Percentiles rank a stretch among this genome's conserved stretches.
These are phyloP conservation scores for Rhabdomys pumilio DNA, from an alignment of 2,797 vertebrate species.

Conservation along the genomic window DNA sequence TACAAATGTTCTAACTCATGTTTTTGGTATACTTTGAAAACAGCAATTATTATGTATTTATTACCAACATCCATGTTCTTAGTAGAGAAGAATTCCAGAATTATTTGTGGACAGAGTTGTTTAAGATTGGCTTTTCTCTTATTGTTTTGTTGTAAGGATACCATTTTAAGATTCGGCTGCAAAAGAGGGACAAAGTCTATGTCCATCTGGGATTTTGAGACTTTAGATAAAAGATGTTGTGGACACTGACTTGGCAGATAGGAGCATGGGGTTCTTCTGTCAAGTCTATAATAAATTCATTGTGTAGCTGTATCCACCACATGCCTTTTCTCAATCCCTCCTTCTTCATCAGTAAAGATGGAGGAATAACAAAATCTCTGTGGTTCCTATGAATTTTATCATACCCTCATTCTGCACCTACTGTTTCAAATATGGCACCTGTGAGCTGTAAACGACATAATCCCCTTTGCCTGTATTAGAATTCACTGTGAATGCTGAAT, in stretches of 20 bases:
- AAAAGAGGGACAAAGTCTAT: conserved; percentile 20
- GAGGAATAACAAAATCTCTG: conserved; percentile 17
- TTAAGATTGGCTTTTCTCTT: background rate
- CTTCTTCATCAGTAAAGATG: conserved; percentile 50
- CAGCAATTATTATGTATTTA: conserved; percentile 24
- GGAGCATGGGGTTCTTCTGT: background rate
- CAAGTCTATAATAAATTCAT: background rate
- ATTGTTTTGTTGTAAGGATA: background rate
- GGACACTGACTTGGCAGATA: background rate
- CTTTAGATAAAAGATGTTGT: background rate
- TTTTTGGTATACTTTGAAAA: conserved; percentile 48
- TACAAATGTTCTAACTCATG: conserved; percentile 17
- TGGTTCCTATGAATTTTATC: conserved; percentile 25
- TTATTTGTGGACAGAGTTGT: conserved; percentile 14
- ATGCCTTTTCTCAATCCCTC: background rate
- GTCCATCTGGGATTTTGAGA: background rate
- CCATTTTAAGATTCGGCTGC: conserved; percentile 12
- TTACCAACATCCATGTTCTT: background rate
- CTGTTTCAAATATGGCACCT: conserved; percentile 28
- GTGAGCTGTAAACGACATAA: background rate
- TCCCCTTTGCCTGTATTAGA: background rate
- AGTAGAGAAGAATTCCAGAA: conserved; percentile 38
- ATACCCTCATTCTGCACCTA: conserved; percentile 24
- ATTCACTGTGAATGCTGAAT: background rate
- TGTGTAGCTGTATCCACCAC: background rate